These are phyloP conservation scores for Clarias laeviceps DNA, from an alignment of 2,797 vertebrate species.

Conservation along the genomic window DNA sequence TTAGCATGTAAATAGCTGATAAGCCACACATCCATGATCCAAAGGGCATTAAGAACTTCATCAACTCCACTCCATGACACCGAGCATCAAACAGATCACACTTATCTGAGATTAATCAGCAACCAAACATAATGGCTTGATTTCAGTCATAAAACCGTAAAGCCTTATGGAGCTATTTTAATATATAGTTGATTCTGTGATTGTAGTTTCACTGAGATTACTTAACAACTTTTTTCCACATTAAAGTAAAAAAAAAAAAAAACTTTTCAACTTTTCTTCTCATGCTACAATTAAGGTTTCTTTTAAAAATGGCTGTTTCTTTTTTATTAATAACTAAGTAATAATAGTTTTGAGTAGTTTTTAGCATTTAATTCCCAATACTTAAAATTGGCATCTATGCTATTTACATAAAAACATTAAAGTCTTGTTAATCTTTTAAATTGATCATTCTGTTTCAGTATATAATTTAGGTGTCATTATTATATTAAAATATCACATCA, in stretches of 20 bases:
- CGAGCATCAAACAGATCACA: background rate
- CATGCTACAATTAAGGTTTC: too few species aligned
- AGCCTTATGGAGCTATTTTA: background rate
- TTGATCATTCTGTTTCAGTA: background rate
- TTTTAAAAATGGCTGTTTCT: background rate
- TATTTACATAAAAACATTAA: background rate
- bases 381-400: background rate
- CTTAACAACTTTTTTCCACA: background rate
- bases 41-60: constrained; percentile 26
- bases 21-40: constrained; percentile 10
- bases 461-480: background rate
- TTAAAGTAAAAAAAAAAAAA: background rate
- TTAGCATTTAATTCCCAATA: background rate
- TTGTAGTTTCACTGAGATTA: background rate
- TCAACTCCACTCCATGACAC: background rate
- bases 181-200: background rate
- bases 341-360: background rate
- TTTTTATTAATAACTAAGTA: background rate
- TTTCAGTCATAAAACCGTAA: constrained; percentile 34
- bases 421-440: background rate
- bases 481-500: background rate
- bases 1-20: constrained; percentile 6
- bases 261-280: background rate
- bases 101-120: constrained; percentile 46
- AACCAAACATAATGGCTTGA: constrained; percentile 28